Conservation (phyloP, 2,797 vertebrate genomes). For the Carduelis carduelis region DNA sequence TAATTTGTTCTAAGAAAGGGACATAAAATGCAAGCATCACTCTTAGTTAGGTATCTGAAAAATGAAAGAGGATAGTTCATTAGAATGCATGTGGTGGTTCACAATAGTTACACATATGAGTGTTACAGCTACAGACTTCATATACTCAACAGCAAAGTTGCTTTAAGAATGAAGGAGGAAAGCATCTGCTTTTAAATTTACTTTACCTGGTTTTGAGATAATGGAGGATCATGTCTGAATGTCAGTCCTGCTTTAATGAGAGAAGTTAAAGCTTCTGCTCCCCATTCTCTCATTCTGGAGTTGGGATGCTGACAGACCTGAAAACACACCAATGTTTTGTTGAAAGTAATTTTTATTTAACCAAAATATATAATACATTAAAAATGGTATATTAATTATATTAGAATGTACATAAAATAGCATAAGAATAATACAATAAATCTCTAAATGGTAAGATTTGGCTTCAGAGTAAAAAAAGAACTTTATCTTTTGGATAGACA, state of each 20-base stretch:
- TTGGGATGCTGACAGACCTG: constrained; percentile 99
- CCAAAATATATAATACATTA: not conserved
- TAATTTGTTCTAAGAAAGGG: not conserved
- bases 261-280: constrained; percentile 94
- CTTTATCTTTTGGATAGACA: constrained; percentile 62
- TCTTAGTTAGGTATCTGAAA: not conserved
- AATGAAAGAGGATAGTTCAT: not conserved
- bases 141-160: not conserved
- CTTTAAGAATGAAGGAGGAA: not conserved
- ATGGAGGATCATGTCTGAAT: constrained; percentile 90
- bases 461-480: not conserved
- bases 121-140: not conserved
- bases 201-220: constrained; percentile 92
- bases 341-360: not conserved
- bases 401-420: not conserved
- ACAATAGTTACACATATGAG: not conserved
- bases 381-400: not conserved
- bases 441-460: not conserved
- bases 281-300: constrained; percentile 98
- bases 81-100: not conserved
- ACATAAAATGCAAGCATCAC: not conserved
- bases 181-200: not conserved
- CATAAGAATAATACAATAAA: not conserved
- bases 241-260: constrained; percentile 95
- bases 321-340: constrained; percentile 4